Evolutionary conservation across 2,113 vertebrate species (phyloP).

Genomic region (Pica pica): DNA sequence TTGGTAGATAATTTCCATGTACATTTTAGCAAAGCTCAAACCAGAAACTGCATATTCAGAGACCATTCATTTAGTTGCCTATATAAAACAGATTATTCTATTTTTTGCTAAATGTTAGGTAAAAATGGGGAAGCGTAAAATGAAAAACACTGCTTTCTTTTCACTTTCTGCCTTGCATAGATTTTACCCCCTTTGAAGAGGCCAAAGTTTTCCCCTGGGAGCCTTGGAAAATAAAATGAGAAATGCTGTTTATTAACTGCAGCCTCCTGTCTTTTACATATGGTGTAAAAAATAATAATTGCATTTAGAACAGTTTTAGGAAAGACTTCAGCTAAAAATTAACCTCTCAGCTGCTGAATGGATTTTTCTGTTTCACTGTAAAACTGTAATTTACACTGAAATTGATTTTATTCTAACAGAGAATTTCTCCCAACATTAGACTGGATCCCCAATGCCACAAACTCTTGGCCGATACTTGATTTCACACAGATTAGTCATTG

Average conservation of each 20-base stretch:
- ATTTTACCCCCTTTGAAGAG: conserved; percentile 32
- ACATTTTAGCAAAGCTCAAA: not conserved
- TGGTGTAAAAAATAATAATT: not conserved
- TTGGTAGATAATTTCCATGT: not conserved
- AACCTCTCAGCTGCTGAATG: not conserved
- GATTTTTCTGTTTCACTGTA: not conserved
- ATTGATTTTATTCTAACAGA: not conserved
- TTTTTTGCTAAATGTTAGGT: not conserved
- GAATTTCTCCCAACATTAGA: not conserved
- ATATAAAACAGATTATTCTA: not conserved
- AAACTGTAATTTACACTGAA: not conserved
- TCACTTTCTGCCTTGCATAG: not conserved
- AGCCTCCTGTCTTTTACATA: conserved; percentile 44
- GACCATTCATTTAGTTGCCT: not conserved
- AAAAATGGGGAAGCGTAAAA: not conserved
- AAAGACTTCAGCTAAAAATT: not conserved
- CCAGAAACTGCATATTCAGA: not conserved
- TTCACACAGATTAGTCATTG: not conserved
- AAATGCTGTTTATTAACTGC: conserved; percentile 30
- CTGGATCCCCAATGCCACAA: not conserved
- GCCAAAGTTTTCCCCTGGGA: not conserved
- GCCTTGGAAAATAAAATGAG: not conserved
- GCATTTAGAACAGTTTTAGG: not conserved
- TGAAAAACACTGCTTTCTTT: not conserved
- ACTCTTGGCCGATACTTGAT: not conserved